Percentiles rank a stretch among this genome's conserved stretches.
Conservation (phyloP, 2,113 vertebrate species). For the Urocitellus parryii region DNA sequence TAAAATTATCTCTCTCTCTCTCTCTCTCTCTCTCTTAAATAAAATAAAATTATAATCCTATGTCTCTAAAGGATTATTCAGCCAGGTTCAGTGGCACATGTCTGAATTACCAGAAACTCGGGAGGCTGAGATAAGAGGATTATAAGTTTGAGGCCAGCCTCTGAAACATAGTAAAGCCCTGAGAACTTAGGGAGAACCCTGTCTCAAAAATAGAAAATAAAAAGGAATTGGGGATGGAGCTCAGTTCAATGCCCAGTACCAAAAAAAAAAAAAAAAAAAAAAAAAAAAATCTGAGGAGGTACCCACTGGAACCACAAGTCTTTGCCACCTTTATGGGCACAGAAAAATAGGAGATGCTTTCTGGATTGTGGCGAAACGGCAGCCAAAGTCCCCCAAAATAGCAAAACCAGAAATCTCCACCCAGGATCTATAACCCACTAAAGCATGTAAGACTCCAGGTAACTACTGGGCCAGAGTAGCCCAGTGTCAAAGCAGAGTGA, state of each 20-base stretch:
- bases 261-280: too few species aligned
- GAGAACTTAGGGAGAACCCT: too few species aligned
- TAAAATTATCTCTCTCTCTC: too few species aligned
- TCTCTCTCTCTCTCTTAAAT: too few species aligned
- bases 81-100: too few species aligned
- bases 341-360: background rate
- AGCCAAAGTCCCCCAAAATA: rapidly evolving
- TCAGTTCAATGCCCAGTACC: background rate
- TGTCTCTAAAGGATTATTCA: too few species aligned
- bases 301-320: background rate
- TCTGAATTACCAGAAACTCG: too few species aligned
- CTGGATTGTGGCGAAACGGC: background rate
- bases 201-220: background rate
- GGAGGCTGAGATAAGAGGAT: too few species aligned
- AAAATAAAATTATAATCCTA: background rate
- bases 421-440: rapidly evolving
- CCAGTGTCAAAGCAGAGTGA: background rate
- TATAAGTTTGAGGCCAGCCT: too few species aligned
- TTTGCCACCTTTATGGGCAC: background rate
- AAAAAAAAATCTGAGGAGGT: background rate
- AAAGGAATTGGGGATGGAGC: background rate
- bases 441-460: too few species aligned
- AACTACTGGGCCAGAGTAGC: rapidly evolving
- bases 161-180: too few species aligned
- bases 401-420: background rate